Conservation (phyloP, 2,113 vertebrate genomes). For the Mus spicilegus region DNA sequence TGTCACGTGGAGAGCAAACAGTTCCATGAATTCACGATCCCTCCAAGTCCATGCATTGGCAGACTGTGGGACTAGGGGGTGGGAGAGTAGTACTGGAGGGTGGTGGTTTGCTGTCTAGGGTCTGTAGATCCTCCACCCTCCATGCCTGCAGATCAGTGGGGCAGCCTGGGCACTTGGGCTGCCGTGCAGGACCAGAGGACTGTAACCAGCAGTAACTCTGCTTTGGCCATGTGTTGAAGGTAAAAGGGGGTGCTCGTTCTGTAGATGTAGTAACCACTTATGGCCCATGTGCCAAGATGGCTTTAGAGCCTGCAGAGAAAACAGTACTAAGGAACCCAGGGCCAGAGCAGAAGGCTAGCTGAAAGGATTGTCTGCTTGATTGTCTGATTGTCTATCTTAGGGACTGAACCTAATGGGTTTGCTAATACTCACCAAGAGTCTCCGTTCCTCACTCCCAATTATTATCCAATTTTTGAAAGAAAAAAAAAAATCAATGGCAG, state of each 20-base stretch:
- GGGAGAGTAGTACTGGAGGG: rapidly evolving
- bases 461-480: background rate
- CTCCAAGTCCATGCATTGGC: background rate
- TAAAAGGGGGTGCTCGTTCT: background rate
- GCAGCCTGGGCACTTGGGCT: background rate
- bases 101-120: background rate
- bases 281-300: background rate
- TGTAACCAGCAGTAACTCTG: rapidly evolving
- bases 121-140: no score
- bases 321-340: background rate
- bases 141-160: background rate
- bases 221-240: background rate
- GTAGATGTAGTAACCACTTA: background rate
- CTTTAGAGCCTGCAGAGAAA: background rate
- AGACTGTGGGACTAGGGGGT: rapidly evolving
- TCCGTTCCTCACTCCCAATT: background rate
- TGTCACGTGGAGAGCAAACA: rapidly evolving
- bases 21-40: rapidly evolving
- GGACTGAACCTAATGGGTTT: background rate
- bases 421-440: background rate
- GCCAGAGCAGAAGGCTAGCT: background rate
- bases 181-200: rapidly evolving
- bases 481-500: background rate
- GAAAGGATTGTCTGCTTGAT: background rate
- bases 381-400: no score